phyloP scores from a whole-genome alignment of 2,888 invertebrate genomes.

The Spodoptera picta region DNA sequence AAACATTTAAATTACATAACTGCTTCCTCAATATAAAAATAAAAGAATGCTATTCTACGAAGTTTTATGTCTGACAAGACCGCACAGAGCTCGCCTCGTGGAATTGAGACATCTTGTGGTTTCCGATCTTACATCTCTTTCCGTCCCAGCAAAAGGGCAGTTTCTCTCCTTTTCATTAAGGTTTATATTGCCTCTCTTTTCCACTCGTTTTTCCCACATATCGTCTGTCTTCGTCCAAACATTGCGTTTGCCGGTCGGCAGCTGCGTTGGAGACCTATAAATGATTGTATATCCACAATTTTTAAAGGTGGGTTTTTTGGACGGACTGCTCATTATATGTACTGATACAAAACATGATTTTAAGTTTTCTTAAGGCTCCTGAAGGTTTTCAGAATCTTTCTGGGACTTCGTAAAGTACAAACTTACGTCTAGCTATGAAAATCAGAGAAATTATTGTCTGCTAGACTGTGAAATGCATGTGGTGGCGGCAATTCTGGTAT shows the following conservation, averaged over 20 bases:
- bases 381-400: slow-evolving; percentile 1
- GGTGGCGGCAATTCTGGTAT: slow-evolving; percentile 66
- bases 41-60: slow-evolving; percentile 80
- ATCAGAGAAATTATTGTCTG: slow-evolving; percentile 38
- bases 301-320: slow-evolving; percentile 72
- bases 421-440: slow-evolving; percentile 4
- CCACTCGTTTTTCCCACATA: slow-evolving; percentile 81
- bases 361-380: slow-evolving; percentile 15
- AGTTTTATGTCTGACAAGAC: slow-evolving; percentile 83
- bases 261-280: slow-evolving; percentile 85
- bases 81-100: slow-evolving; percentile 86
- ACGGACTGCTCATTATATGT: slow-evolving; percentile 61
- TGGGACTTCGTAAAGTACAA: background rate
- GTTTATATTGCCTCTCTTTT: slow-evolving; percentile 80
- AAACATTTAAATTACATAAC: slow-evolving; percentile 66
- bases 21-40: slow-evolving; percentile 70
- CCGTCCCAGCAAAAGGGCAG: slow-evolving; percentile 66
- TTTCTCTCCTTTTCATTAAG: slow-evolving; percentile 82
- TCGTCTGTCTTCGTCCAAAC: slow-evolving; percentile 87
- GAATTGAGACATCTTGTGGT: slow-evolving; percentile 89
- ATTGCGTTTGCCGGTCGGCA: slow-evolving; percentile 83
- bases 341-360: slow-evolving; percentile 31
- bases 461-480: slow-evolving; percentile 63
- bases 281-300: slow-evolving; percentile 81
- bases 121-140: slow-evolving; percentile 85